Evolutionary conservation across 2,888 invertebrate species (phyloP).

Genomic region (Belgica antarctica): DNA sequence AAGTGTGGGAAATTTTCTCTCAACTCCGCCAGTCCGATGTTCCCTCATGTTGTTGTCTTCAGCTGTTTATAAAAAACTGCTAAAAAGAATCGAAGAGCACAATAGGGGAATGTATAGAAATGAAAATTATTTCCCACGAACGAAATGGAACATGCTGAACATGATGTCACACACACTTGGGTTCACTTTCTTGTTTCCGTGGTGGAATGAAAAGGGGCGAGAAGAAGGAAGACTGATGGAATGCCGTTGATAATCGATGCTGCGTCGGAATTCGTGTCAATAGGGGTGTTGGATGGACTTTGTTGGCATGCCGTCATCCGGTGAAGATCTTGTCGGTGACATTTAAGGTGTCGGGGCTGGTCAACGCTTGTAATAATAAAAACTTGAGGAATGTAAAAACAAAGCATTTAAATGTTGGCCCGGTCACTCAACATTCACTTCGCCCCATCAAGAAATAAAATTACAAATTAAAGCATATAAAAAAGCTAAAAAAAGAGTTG

Average conservation of each 20-base stretch:
- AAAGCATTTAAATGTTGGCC: no score
- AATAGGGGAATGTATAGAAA: conserved; percentile 43
- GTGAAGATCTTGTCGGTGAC: no score
- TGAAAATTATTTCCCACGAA: conserved; percentile 40
- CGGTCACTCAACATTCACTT: conserved; percentile 23
- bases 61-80: conserved; percentile 40
- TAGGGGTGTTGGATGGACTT: background rate
- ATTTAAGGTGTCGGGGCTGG: no score
- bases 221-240: background rate
- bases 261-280: background rate
- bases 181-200: background rate
- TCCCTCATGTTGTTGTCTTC: conserved; percentile 41
- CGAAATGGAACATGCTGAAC: conserved; percentile 36
- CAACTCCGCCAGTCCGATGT: background rate
- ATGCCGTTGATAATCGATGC: background rate
- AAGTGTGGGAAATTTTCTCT: conserved; percentile 43
- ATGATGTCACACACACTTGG: conserved; percentile 41
- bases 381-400: no score
- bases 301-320: no score
- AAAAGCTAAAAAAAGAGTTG: background rate
- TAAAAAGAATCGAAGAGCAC: conserved; percentile 33
- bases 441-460: conserved; percentile 34
- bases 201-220: background rate
- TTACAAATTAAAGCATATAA: conserved; percentile 43
- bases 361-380: no score